phyloP scores from a whole-genome alignment of 1,140 invertebrate species.

The Hyles euphorbiae region DNA sequence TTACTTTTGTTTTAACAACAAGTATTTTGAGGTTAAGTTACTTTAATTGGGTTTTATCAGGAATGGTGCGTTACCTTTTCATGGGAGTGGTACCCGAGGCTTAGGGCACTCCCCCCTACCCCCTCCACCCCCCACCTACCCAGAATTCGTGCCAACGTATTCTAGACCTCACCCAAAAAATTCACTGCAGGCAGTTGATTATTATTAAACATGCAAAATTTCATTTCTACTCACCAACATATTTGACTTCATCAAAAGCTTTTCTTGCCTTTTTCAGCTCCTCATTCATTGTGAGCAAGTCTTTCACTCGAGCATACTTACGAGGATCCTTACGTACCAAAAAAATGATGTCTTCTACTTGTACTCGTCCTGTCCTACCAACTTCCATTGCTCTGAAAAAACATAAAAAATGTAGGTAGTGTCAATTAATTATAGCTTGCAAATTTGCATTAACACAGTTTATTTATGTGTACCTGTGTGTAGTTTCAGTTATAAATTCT shows the following conservation, averaged over 20 bases:
- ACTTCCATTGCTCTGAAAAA: slow-evolving; percentile 95
- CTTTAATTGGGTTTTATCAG: too few relatives aligned
- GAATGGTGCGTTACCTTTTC: too few relatives aligned
- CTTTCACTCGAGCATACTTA: slow-evolving; percentile 98
- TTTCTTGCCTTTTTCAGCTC: slow-evolving; percentile 99
- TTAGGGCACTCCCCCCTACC: too few relatives aligned
- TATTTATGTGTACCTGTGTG: slow-evolving; percentile 78
- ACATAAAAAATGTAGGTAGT: not conserved
- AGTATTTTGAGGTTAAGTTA: too few relatives aligned
- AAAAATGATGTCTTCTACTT: slow-evolving; percentile 99
- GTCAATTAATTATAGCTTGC: not conserved
- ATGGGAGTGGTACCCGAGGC: too few relatives aligned
- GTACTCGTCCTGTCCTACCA: slow-evolving; percentile 93
- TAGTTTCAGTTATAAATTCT: slow-evolving; percentile 98
- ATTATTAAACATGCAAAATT: slow-evolving; percentile 3
- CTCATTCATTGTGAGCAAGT: slow-evolving; percentile 98
- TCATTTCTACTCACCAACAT: slow-evolving; percentile 72
- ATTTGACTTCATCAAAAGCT: slow-evolving; percentile 99
- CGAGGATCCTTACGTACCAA: slow-evolving; percentile 97
- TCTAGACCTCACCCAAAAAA: too few relatives aligned
- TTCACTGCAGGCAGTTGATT: not conserved
- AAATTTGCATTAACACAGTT: not conserved
- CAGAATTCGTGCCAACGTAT: too few relatives aligned
- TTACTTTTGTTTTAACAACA: too few relatives aligned
- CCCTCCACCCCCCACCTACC: too few relatives aligned